phyloP scores from a whole-genome alignment of 2,888 invertebrate species.

The Lithophane ornitopus region DNA sequence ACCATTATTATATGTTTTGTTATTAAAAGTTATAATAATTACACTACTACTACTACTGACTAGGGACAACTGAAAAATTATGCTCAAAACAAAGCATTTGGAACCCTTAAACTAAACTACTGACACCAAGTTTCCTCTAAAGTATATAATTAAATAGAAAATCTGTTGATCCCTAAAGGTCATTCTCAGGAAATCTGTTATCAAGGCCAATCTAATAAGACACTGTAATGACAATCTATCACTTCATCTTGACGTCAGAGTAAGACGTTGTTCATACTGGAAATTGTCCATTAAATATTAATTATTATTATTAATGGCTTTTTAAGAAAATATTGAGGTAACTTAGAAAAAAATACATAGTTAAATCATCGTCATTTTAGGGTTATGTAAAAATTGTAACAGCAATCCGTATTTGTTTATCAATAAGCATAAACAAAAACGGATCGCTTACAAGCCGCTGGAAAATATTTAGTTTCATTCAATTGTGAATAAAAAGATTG shows the following conservation, averaged over 20 bases:
- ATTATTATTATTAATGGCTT: background rate
- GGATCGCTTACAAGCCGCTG: no score
- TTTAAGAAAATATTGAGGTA: background rate
- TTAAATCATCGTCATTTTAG: background rate
- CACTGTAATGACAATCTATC: constrained; percentile 53
- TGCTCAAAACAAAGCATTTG: background rate
- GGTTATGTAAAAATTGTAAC: background rate
- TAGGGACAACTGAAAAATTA: no score
- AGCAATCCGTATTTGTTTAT: no score
- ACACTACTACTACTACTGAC: no score
- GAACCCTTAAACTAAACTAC: background rate
- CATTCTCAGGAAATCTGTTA: constrained; percentile 52
- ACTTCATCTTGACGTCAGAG: constrained; percentile 49
- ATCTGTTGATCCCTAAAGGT: constrained; percentile 49
- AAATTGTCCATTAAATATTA: background rate
- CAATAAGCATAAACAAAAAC: no score
- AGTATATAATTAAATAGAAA: constrained; percentile 59
- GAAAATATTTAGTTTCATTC: background rate
- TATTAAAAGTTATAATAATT: no score
- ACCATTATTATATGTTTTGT: no score
- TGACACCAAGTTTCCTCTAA: constrained; percentile 28
- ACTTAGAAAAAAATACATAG: background rate
- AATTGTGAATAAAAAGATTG: background rate
- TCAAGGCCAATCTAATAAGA: constrained; percentile 63
- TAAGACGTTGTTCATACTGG: constrained; percentile 35